A percentile compares a stretch with the other conserved stretches of the same genome.
Evolutionary conservation across 2,888 invertebrate genomes (phyloP).

Genomic region (Scaptomyza polygonia): DNA sequence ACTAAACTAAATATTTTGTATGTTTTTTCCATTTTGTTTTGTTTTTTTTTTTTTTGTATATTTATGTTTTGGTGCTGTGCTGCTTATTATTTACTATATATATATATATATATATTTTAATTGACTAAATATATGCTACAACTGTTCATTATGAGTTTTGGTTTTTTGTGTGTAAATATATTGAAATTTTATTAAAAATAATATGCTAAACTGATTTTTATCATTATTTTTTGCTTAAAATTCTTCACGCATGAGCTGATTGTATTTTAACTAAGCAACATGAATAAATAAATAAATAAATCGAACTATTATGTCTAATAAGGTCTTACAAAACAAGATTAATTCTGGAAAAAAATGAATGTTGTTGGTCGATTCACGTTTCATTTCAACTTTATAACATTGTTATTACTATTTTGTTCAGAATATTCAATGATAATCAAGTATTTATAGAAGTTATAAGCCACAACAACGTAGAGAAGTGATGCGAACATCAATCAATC

Average conservation of each 20-base stretch:
- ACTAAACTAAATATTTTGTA: slow-evolving; percentile 16
- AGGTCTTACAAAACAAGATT: no score
- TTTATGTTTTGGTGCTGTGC: slow-evolving; percentile 24
- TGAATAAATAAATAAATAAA: no score
- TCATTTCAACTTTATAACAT: no score
- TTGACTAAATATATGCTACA: slow-evolving; percentile 23
- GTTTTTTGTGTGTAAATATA: slow-evolving; percentile 49
- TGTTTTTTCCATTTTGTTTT: slow-evolving; percentile 6
- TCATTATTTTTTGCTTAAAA: no score
- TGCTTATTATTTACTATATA: slow-evolving; percentile 11
- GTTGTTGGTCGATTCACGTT: no score
- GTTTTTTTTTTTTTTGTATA: slow-evolving; percentile 14
- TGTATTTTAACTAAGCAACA: no score
- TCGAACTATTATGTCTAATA: no score
- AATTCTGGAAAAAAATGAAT: background rate
- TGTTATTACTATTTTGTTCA: no score
- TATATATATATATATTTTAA: slow-evolving; percentile 10
- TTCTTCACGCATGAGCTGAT: no score
- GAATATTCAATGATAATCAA: background rate
- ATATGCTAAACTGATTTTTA: background rate
- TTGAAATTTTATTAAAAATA: slow-evolving; percentile 43
- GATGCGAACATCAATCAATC: slow-evolving; percentile 16
- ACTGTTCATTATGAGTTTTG: slow-evolving; percentile 34
- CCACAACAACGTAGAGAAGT: background rate
- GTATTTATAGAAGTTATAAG: slow-evolving; percentile 3